phyloP scores from a whole-genome alignment of 1,140 invertebrate genomes.

The Drosophila oshimai region DNA sequence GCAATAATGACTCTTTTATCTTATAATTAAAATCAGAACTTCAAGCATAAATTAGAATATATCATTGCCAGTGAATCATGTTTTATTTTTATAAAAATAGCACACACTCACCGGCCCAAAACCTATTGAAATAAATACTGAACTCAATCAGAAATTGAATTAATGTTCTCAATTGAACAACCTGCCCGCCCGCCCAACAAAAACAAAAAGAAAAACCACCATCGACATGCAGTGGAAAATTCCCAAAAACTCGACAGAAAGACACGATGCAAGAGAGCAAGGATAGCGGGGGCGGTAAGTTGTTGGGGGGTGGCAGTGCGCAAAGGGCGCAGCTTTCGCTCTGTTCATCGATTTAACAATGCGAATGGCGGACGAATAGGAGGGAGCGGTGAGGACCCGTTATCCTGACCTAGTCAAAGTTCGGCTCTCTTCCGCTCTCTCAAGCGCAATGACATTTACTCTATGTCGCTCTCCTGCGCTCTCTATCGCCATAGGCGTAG shows the following conservation, averaged over 20 bases:
- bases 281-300: background rate
- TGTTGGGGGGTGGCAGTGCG: background rate
- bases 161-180: conserved; percentile 12
- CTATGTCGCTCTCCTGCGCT: background rate
- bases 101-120: too few relatives aligned
- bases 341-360: conserved; percentile 68
- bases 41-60: too few relatives aligned
- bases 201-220: conserved; percentile 6
- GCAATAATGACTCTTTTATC: too few relatives aligned
- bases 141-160: conserved; percentile 1
- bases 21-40: too few relatives aligned
- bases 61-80: too few relatives aligned
- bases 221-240: conserved; percentile 57
- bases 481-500: background rate
- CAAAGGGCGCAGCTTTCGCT: conserved; percentile 13
- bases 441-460: background rate
- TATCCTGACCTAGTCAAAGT: conserved; percentile 70
- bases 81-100: too few relatives aligned
- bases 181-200: background rate
- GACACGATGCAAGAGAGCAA: background rate
- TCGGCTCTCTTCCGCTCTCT: conserved; percentile 1
- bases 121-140: conserved; percentile 5
- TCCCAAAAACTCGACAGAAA: conserved; percentile 41
- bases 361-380: background rate
- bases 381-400: background rate